Base-by-base conservation (phyloP, 1,140 invertebrate genomes). In the Listronotus bonariensis region DNA sequence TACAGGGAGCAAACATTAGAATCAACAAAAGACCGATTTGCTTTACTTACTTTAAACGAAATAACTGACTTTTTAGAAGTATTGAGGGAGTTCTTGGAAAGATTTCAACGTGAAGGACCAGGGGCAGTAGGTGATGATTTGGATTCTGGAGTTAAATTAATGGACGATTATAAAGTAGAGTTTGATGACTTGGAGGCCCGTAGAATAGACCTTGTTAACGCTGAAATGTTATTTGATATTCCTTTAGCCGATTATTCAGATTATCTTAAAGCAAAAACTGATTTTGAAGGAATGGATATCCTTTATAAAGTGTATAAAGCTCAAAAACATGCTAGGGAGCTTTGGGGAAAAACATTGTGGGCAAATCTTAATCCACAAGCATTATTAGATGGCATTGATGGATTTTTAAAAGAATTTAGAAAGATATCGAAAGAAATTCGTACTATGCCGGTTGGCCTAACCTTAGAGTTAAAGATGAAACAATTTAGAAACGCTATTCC, bases 311-410 rank as follows among this genome's bases (percentile, higher is more conserved):
- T 96, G 10, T 96, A 94, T 72, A 85, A 87, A 72, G 80, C 85
- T 1, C 92, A 95, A 78, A 91, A 88, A 78, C 84, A 84, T 56
- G 88, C 88, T 0, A 83, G 91, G 26, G 87, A 93, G 51, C 70
- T 82, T 2, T 96, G 93, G 94, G 86, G 91, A 6, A 89, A 91
- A 75, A 94, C 90, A 0, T 77, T 95, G 6, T 96, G 95, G 94
- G 85, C 84, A 2, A 88, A 96, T 78, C 81, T 96, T 10, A 90
- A 95, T 79, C 88, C 94, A 0, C 87, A 92, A 70, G 83, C 88
- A 4, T 78, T 96, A 5, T 85, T 92, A 15, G 91, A 95, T 63
- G 93, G 92, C 12, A 95, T 96, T 73, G 93, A 96, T 60, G 82
- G 83, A 43, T 95, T 89, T 78, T 79, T 96, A 26, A 91, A 89